phyloP scores from a whole-genome alignment of 2,888 invertebrate species.

The Nephrotoma flavescens region DNA sequence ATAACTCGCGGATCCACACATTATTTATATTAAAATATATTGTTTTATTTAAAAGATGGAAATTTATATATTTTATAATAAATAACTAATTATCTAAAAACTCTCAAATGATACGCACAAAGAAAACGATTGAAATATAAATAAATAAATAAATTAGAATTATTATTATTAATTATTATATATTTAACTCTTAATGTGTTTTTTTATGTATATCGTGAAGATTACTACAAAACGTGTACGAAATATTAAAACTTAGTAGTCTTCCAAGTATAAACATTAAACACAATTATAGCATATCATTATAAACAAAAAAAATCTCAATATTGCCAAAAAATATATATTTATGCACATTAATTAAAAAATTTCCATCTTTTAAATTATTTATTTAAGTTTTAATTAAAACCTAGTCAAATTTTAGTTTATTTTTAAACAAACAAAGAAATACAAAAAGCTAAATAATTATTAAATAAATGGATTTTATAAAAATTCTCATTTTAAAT shows the following conservation, averaged over 20 bases:
- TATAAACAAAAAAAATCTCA: background rate
- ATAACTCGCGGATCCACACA: background rate
- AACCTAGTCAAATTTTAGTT: background rate
- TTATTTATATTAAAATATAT: background rate
- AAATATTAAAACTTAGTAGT: background rate
- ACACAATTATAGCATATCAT: background rate
- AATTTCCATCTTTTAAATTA: background rate
- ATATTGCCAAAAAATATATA: background rate
- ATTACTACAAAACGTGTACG: background rate
- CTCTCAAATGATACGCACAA: background rate
- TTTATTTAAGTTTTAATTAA: background rate
- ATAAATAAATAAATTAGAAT: background rate
- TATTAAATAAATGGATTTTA: background rate
- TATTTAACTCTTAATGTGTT: background rate
- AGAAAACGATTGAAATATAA: background rate
- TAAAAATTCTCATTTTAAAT: background rate
- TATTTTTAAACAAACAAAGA: background rate
- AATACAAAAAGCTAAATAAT: background rate
- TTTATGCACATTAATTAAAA: background rate
- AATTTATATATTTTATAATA: background rate
- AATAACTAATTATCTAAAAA: background rate
- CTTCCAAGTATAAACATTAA: background rate
- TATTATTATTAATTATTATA: background rate
- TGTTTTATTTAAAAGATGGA: background rate
- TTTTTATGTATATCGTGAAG: background rate